phyloP scores from a whole-genome alignment of 2,113 vertebrate species.

The Vireo altiloquus region DNA sequence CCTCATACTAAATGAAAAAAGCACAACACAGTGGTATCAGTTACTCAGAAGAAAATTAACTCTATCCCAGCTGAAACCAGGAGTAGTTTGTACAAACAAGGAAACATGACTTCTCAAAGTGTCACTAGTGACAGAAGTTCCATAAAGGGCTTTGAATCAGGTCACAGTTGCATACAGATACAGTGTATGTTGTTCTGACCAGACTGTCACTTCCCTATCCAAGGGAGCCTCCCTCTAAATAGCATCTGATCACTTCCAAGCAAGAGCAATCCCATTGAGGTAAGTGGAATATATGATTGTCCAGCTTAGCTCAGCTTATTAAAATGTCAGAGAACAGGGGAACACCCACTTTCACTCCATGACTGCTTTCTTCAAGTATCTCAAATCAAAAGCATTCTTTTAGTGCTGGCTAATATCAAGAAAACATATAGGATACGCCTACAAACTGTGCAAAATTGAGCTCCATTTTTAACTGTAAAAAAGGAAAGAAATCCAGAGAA shows the following conservation, averaged over 20 bases:
- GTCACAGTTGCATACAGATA: neutral
- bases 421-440: neutral
- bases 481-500: neutral
- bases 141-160: neutral
- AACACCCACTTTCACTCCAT: slow-evolving; percentile 5
- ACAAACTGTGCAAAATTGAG: neutral
- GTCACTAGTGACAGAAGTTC: neutral
- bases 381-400: neutral
- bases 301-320: slow-evolving; percentile 28
- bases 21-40: neutral
- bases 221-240: neutral
- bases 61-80: neutral
- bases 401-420: neutral
- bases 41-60: neutral
- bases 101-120: neutral
- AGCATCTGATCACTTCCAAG: neutral
- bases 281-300: neutral
- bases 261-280: neutral
- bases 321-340: neutral
- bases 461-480: neutral
- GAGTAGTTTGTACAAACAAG: neutral
- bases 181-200: neutral
- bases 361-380: neutral
- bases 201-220: neutral
- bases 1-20: neutral